A percentile compares a stretch with the other conserved stretches of the same genome.
phyloP scores from a whole-genome alignment of 2,113 vertebrate genomes.

The Suncus etruscus region DNA sequence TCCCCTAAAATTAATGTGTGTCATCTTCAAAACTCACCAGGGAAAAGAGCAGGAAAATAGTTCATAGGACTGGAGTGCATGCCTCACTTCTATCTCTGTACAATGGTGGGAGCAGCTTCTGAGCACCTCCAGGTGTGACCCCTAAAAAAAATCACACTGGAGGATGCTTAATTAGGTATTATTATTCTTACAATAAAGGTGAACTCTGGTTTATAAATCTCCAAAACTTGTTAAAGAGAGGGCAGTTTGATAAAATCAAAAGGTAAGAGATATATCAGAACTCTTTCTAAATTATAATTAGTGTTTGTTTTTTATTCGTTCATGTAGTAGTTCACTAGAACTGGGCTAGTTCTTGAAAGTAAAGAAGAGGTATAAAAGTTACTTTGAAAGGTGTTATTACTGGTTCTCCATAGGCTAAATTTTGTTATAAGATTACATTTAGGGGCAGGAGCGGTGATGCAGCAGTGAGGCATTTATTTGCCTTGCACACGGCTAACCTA shows the following conservation, averaged over 20 bases:
- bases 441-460: too few relatives aligned
- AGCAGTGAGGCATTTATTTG: too few relatives aligned
- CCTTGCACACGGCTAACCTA: too few relatives aligned
- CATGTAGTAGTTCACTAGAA: background rate
- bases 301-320: background rate
- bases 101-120: too few relatives aligned
- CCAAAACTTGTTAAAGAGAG: background rate
- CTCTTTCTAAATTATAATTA: accelerated
- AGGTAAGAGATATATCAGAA: background rate
- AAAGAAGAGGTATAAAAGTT: background rate
- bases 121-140: too few relatives aligned
- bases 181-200: constrained; percentile 30
- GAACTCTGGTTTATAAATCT: background rate
- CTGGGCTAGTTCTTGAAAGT: background rate
- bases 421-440: background rate
- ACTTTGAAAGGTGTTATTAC: background rate
- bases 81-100: background rate
- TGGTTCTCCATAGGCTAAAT: background rate
- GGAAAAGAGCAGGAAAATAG: too few relatives aligned
- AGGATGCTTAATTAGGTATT: background rate
- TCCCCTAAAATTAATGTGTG: background rate
- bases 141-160: too few relatives aligned
- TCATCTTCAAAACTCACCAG: background rate
- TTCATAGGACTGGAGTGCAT: background rate
- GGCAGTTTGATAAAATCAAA: background rate